Conservation (phyloP, 2,797 vertebrate species). For the Bradypodion ventrale region DNA sequence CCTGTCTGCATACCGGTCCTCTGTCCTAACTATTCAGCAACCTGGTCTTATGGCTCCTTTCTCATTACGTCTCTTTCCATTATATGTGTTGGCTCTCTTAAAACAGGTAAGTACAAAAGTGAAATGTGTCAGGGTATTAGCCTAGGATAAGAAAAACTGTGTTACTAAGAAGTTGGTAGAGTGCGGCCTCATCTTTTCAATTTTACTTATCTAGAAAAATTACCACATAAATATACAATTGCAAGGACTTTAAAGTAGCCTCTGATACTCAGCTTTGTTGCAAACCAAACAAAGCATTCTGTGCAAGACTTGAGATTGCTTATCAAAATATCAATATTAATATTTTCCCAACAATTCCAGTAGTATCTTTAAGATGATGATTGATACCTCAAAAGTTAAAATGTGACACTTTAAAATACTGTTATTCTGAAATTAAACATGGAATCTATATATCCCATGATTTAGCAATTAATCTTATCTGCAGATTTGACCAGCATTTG, state of each 20-base stretch:
- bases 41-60: constrained; percentile 88
- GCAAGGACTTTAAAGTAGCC: neutral
- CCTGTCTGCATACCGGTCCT: constrained; percentile 84
- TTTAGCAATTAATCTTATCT: neutral
- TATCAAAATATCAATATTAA: neutral
- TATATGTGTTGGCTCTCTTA: constrained; percentile 89
- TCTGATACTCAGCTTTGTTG: no score
- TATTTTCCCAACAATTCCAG: neutral
- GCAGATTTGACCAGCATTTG: neutral
- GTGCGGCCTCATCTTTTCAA: neutral
- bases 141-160: neutral
- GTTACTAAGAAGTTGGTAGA: neutral
- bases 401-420: neutral
- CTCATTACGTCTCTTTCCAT: constrained; percentile 89
- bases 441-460: neutral
- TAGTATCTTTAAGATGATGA: neutral
- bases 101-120: constrained; percentile 85
- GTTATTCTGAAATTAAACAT: neutral
- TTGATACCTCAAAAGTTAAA: neutral
- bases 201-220: neutral
- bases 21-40: constrained; percentile 88
- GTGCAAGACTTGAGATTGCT: neutral
- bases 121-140: rapidly evolving
- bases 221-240: neutral
- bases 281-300: neutral